Evolutionary conservation across 1,140 invertebrate species (phyloP), one percentile per base, ranked within the genome.

Genomic region (Lerema accius): DNA sequence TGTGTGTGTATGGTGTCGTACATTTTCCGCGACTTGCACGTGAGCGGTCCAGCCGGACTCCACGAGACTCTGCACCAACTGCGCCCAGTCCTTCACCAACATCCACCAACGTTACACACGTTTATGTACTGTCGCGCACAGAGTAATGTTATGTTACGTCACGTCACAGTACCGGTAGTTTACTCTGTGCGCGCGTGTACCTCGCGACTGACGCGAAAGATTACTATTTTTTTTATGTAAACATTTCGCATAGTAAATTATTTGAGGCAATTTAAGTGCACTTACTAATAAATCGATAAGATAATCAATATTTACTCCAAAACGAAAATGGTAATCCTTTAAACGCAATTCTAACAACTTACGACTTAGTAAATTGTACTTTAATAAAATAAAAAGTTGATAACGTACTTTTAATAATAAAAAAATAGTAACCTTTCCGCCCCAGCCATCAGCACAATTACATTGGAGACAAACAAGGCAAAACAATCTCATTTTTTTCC

Each of bases 21-120:
- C 83, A 80, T 86, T 89, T 71, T 86, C 84, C 84, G 91, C 94
- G 93, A 95, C 94, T 93, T 95, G 94, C 86, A 95, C 93, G 92
- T 95, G 94, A 80, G 94, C 93, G 91, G 93, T 95, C 94, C 94
- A 95, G 78, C 94, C 94, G 80, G 94, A 94, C 91, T 95, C 94
- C 91, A 95, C 93, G 85, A 95, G 94, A 90, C 94, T 94, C 92
- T 95, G 94, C 87, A 95, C 94, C 92, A 95, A 91, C 93, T 95
- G 94, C 90, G 94, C 94, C 94, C 94, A 95, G 92, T 95, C 95
- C 95, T 94, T 91, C 79, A 78, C 78, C 86, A 85, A 88, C 85
- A 89, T 83, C 86, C 81, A 89, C 85, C 78, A 83, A 86, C 72
- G 82, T 87, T 85, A 87, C 78, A 79, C 73, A 77, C 70, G 72